Conservation (phyloP, 30 jellyfish, hydroid and myxozoan species). For the Pelagia noctiluca region DNA sequence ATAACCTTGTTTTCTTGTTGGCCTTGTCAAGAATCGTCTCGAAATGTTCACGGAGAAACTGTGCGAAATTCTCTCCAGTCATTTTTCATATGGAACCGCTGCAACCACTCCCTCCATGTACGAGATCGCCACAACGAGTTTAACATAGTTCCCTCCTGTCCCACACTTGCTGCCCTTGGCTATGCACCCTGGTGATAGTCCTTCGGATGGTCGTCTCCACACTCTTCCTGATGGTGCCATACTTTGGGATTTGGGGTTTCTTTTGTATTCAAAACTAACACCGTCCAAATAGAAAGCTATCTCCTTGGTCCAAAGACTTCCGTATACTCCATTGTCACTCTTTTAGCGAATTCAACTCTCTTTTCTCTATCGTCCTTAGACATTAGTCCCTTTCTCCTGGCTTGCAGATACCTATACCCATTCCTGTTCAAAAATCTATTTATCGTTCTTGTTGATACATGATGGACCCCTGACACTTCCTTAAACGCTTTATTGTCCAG, state of each 20-base stretch:
- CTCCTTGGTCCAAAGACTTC: not conserved
- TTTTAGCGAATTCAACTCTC: not conserved
- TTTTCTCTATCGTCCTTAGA: not conserved
- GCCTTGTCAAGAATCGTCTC: not conserved
- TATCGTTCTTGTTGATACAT: no score
- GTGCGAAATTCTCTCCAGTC: not conserved
- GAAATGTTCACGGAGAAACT: not conserved
- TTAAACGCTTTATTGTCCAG: no score
- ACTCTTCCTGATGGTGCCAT: not conserved
- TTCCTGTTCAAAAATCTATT: not conserved
- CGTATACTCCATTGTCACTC: not conserved
- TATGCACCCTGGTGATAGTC: not conserved
- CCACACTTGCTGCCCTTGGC: not conserved
- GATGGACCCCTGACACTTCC: no score
- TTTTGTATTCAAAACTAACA: not conserved
- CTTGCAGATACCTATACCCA: not conserved
- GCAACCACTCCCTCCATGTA: not conserved
- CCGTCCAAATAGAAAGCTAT: not conserved
- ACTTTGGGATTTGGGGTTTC: not conserved
- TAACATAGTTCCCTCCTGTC: not conserved
- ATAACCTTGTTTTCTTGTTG: not conserved
- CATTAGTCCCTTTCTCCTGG: constrained; percentile 13
- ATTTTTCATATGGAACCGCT: not conserved
- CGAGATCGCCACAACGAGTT: not conserved
- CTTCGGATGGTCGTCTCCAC: not conserved